A percentile compares a stretch with the other conserved stretches of the same genome.
Conservation (phyloP, 2,797 vertebrate species). For the Furcifer pardalis region DNA sequence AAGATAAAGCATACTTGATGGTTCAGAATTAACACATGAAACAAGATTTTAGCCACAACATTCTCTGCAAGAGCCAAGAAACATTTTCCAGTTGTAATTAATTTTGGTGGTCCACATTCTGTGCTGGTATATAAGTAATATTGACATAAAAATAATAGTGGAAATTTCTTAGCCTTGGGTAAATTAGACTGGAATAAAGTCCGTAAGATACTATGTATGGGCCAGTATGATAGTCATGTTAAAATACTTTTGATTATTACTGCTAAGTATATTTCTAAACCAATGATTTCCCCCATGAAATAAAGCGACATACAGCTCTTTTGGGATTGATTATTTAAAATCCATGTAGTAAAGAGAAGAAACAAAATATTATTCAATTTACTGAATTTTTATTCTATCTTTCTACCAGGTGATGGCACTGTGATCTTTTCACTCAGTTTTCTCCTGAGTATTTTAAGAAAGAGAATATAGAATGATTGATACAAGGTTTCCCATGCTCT, state of each 20-base stretch:
- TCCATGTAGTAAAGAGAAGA: not conserved
- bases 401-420: not conserved
- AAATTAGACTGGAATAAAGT: not conserved
- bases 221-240: not conserved
- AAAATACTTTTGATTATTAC: not conserved
- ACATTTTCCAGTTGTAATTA: slow-evolving; percentile 19
- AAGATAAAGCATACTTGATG: slow-evolving; percentile 67
- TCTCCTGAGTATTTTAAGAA: not conserved
- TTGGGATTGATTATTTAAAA: not conserved
- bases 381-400: not conserved
- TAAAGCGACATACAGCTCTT: no score
- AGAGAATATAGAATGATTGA: not conserved
- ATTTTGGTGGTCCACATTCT: not conserved
- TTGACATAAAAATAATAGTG: not conserved
- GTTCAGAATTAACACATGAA: slow-evolving; percentile 48
- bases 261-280: not conserved
- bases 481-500: not conserved
- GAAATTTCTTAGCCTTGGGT: not conserved
- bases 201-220: not conserved
- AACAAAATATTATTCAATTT: not conserved
- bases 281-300: not conserved
- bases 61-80: slow-evolving; percentile 3
- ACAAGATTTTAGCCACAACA: slow-evolving; percentile 29
- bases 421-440: not conserved
- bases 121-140: not conserved